A percentile compares a stretch with the other conserved stretches of the same genome.
phyloP scores from a whole-genome alignment of 2,888 invertebrate genomes.

The Nycteola revayana region DNA sequence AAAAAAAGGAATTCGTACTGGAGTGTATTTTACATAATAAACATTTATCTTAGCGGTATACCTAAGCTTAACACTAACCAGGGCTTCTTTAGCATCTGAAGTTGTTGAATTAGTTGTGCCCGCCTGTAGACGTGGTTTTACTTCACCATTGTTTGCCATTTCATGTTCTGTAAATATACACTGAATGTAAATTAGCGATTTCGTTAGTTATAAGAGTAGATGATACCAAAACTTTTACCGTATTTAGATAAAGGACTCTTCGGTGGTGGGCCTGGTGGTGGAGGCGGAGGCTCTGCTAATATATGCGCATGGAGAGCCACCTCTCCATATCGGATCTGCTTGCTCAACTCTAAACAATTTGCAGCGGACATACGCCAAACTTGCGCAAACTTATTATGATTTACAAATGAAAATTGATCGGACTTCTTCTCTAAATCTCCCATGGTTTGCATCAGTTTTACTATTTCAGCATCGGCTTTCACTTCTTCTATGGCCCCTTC shows the following conservation, averaged over 20 bases:
- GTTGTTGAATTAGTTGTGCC: not conserved
- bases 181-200: too few relatives aligned
- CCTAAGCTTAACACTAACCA: not conserved
- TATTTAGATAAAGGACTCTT: slow-evolving; percentile 55
- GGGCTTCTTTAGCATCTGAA: not conserved
- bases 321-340: slow-evolving; percentile 57
- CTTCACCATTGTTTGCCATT: not conserved
- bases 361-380: slow-evolving; percentile 70
- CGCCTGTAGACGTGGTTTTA: not conserved
- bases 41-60: too few relatives aligned
- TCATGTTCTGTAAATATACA: not conserved
- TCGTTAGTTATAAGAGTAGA: too few relatives aligned
- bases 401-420: slow-evolving; percentile 83
- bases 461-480: slow-evolving; percentile 86
- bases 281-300: slow-evolving; percentile 64
- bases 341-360: slow-evolving; percentile 45
- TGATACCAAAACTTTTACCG: slow-evolving; percentile 42
- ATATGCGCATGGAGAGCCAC: slow-evolving; percentile 70
- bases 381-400: slow-evolving; percentile 83
- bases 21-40: too few relatives aligned
- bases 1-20: too few relatives aligned
- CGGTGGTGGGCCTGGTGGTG: slow-evolving; percentile 55
- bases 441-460: slow-evolving; percentile 85
- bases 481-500: slow-evolving; percentile 85
- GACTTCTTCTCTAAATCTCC: slow-evolving; percentile 87